phyloP scores from a whole-genome alignment of 2,113 vertebrate species.

The Siniperca chuatsi region DNA sequence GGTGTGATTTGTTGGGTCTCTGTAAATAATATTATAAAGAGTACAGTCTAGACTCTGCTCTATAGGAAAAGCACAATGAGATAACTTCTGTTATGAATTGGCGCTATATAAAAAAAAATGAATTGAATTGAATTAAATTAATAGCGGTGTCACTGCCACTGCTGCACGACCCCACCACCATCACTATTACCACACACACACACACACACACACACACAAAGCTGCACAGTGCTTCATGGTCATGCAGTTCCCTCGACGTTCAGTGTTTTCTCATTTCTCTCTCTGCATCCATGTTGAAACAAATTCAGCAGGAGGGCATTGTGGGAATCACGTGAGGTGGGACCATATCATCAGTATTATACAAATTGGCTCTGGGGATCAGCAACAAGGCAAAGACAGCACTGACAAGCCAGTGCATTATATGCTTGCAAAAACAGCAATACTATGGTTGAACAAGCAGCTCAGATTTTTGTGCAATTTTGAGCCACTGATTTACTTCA shows the following conservation, averaged over 20 bases:
- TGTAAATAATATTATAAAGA: no score
- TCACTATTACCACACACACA: background rate
- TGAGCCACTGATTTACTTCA: background rate
- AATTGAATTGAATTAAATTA: no score
- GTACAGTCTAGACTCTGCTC: no score
- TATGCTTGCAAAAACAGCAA: background rate
- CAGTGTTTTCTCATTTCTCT: background rate
- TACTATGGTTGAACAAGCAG: background rate
- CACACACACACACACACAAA: constrained; percentile 8
- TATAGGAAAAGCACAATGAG: no score
- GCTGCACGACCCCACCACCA: background rate
- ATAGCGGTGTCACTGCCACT: background rate
- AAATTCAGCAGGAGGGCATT: constrained; percentile 28
- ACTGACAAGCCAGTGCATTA: background rate
- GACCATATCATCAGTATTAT: background rate
- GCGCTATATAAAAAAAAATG: no score
- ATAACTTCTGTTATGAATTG: no score
- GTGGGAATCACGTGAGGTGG: constrained; percentile 17
- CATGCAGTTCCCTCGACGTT: background rate
- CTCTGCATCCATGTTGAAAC: background rate
- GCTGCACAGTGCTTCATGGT: constrained; percentile 22
- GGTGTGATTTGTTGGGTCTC: no score
- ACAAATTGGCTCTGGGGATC: background rate
- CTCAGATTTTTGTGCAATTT: background rate
- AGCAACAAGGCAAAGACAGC: background rate